These are phyloP conservation scores for Sebastes schlegelii DNA, from an alignment of 2,113 vertebrate species.

Conservation along the genomic window DNA sequence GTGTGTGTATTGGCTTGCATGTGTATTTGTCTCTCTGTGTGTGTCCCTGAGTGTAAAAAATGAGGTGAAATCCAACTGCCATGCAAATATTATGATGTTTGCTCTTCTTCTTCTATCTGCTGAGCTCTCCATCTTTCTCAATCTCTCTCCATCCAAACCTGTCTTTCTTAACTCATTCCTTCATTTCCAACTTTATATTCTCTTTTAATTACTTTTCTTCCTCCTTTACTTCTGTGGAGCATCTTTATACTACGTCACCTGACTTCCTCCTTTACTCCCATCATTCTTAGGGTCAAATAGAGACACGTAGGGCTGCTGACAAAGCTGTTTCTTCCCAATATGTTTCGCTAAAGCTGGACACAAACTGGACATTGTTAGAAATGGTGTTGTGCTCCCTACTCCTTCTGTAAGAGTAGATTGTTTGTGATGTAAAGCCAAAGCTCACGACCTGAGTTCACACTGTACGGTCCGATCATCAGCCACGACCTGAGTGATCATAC, in stretches of 20 bases:
- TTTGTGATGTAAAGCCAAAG: too few species aligned
- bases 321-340: too few species aligned
- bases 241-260: not conserved
- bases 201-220: conserved; percentile 20
- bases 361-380: too few species aligned
- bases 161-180: conserved; percentile 16
- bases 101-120: conserved; percentile 34
- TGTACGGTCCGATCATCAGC: too few species aligned
- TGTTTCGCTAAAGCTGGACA: too few species aligned
- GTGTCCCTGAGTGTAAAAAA: conserved; percentile 36
- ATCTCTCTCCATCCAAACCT: conserved; percentile 10
- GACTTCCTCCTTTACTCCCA: too few species aligned
- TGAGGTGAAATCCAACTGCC: conserved; percentile 41
- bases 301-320: too few species aligned
- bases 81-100: conserved; percentile 60
- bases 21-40: conserved; percentile 10
- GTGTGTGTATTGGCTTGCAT: not conserved
- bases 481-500: too few species aligned
- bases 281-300: too few species aligned
- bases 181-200: conserved; percentile 23
- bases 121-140: not conserved
- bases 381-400: too few species aligned
- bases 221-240: not conserved
- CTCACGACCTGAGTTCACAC: too few species aligned
- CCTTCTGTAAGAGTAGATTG: too few species aligned